Evolutionary conservation across 2,113 vertebrate genomes (phyloP), one percentile per base, ranked within the genome.

Genomic region (Puma concolor): DNA sequence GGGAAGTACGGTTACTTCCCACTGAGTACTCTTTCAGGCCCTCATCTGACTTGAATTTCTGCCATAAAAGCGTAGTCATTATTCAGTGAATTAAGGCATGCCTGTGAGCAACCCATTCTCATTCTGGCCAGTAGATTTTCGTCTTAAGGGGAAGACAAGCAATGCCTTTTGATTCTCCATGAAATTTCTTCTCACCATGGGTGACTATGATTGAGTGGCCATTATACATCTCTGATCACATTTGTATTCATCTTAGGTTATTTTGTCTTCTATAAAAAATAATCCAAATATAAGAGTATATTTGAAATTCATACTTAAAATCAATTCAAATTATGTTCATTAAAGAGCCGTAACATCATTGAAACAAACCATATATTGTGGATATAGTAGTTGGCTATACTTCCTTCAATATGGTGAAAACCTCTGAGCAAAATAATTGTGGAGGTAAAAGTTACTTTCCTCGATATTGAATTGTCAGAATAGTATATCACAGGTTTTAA

Each of bases 121-220:
- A 95, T 96, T 97, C 76, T 60, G 54, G 50, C 84, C 86, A 82
- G 54, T 15, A 85, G 50, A 92, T 57, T 98, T 84, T 87, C 95
- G 83, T 95, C 94, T 77, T 88, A 90, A 92, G 76, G 92, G 74
- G 31, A 97, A 88, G 93, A 91, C 36, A 97, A 96, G 38, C 54
- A 96, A 89, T 27, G 76, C 7, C 50, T 94, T 97, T 76, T 91
- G 67, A 92, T 76, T 95, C 88, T 91, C 44, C 91, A 88, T 67
- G 38, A 90, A 82, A 96, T 92, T 95, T 79, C 88, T 96, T 72
- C 16, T 88, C 93, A 33, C 23, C 76, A 60, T 60, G 19, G 27
- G 92, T 81, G 96, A 63, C 2, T 83, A 50, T 84, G 15, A 93
- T 72, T 14, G 92, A 96, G 2, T 12, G 88, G 27, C 2, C 77